Evolutionary conservation across 2,888 invertebrate genomes (phyloP).

Genomic region (Dryomyza anilis): DNA sequence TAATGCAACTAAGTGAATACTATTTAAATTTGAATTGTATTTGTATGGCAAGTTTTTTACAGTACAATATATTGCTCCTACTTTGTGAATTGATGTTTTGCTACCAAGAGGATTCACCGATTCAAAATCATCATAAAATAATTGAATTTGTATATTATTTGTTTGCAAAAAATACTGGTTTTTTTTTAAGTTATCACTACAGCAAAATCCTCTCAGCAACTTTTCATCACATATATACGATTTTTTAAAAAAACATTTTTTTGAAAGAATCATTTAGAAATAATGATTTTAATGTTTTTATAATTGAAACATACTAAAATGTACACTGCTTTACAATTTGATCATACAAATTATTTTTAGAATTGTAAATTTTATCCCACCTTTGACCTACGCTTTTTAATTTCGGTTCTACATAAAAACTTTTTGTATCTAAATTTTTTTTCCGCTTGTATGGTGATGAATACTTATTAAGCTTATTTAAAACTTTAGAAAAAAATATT

Average conservation of each 20-base stretch:
- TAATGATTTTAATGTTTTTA: neutral
- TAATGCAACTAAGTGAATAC: neutral
- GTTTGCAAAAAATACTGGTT: neutral
- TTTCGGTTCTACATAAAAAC: neutral
- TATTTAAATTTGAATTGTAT: no score
- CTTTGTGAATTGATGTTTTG: neutral
- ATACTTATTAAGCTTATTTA: neutral
- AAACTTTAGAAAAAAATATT: neutral
- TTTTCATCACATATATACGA: neutral
- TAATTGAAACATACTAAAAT: neutral
- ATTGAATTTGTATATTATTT: neutral
- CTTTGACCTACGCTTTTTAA: neutral
- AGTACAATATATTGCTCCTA: neutral
- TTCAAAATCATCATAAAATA: neutral
- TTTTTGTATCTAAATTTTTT: neutral
- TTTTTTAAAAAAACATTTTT: neutral
- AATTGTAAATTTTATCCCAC: neutral
- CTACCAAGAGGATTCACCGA: neutral
- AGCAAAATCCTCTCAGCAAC: neutral
- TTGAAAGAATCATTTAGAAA: neutral
- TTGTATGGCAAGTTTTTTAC: neutral
- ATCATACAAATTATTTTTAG: no score
- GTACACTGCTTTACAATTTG: neutral
- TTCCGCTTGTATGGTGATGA: neutral
- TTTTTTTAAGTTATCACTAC: neutral